Base-by-base conservation (phyloP, 2,888 invertebrate species). In the Dione juno region DNA sequence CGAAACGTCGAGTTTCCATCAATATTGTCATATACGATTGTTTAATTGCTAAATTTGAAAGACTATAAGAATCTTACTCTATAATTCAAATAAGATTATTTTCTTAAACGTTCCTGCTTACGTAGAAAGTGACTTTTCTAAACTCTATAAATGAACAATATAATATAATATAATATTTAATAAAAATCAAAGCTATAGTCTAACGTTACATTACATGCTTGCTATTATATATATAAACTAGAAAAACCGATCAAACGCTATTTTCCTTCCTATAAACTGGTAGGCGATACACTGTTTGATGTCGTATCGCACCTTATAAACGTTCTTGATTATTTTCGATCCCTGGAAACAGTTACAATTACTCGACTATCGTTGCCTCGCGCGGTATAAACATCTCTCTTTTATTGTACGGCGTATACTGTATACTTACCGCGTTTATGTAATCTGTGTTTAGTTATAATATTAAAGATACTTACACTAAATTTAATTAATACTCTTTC, bases 321-420 rank as follows among this genome's bases (percentile, higher is more conserved):
- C 80, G 81, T 79, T 78, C 70, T 76, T 81, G 85, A 88, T 86
- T 85, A 88, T 88, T 89, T 84, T 82, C 75, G 80, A 82, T 82
- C 83, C 80, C 75, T 75, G 85, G 86, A 87, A 89, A 88, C 85
- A 84, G 91, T 90, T 90, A 90, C 90, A 90, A 87, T 89, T 83
- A 84, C 84, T 80, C 79, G 82, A 81, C 84, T 85, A 87, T 87
- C 88, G 88, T 78, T 82, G 77, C 80, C 75, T 76, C 74, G 76
- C 53, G 77, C 78, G 81, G 71, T 74, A 79, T 88, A 89, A 90
- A 90, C 89, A 90, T 77, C 78, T 79, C 78, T 80, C 80, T 81
- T 83, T 81, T 84, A 78, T 75, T 74, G 83, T 81, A 66, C 86
- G 88, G 85, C 79, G 0, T 72, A 84, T 84, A 77, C 28, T 67